Conservation (phyloP, 2,888 invertebrate species). For the Drosophila recens region DNA sequence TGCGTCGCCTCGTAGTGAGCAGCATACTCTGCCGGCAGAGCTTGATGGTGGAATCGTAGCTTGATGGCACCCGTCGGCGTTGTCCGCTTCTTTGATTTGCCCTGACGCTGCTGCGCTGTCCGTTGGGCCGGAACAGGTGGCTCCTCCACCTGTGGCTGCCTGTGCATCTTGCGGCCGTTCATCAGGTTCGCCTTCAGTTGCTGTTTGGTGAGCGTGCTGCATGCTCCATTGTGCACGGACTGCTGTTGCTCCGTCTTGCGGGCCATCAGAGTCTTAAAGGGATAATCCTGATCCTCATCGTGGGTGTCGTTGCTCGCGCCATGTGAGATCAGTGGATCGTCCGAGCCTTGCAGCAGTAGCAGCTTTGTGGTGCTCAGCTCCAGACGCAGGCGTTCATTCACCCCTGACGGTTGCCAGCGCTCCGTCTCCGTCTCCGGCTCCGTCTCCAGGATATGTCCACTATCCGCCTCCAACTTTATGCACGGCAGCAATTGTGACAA, state of each 20-base stretch:
- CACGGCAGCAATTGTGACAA: constrained; percentile 34
- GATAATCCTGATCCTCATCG: constrained; percentile 83
- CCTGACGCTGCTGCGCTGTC: constrained; percentile 18
- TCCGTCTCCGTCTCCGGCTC: constrained; percentile 32
- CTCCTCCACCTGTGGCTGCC: constrained; percentile 25
- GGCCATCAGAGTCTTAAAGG: constrained; percentile 72
- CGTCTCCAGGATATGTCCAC: constrained; percentile 44
- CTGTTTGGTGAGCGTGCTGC: constrained; percentile 77
- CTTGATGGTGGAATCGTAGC: constrained; percentile 92
- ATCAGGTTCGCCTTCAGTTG: constrained; percentile 82
- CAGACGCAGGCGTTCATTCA: constrained; percentile 51
- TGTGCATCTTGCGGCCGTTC: constrained; percentile 63
- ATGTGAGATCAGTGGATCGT: constrained; percentile 85
- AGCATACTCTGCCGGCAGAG: constrained; percentile 91
- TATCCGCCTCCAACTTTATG: constrained; percentile 71
- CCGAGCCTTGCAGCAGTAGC: constrained; percentile 83
- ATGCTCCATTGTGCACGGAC: constrained; percentile 62
- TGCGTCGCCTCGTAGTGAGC: constrained; percentile 92
- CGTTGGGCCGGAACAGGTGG: constrained; percentile 16
- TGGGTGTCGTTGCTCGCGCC: constrained; percentile 82
- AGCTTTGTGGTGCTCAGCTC: constrained; percentile 72
- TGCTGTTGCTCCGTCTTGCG: constrained; percentile 46
- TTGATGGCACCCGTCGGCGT: constrained; percentile 87
- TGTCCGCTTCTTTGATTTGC: constrained; percentile 56
- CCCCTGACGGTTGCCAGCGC: constrained; percentile 50